Evolutionary conservation across 2,797 vertebrate genomes (phyloP).

Genomic region (Falco biarmicus): DNA sequence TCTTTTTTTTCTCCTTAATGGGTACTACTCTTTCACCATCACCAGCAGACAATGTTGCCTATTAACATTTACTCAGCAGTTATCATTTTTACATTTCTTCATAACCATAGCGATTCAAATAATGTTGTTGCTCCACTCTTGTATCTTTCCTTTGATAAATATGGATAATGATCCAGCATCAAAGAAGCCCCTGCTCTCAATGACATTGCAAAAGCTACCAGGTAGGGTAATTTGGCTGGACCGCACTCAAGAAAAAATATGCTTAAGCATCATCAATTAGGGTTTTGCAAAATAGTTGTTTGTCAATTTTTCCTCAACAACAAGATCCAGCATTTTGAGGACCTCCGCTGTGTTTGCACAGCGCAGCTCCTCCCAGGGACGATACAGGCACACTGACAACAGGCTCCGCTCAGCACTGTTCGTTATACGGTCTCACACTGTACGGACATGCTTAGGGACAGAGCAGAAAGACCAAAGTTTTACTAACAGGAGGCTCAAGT

Average conservation of each 20-base stretch:
- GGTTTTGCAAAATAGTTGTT: not conserved
- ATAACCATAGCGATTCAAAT: not conserved
- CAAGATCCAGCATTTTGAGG: not conserved
- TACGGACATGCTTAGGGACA: not conserved
- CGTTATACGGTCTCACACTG: fast-evolving
- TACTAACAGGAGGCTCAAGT: not conserved
- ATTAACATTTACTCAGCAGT: not conserved
- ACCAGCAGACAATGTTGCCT: not conserved
- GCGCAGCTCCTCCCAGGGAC: not conserved
- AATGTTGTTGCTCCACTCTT: not conserved
- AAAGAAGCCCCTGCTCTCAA: not conserved
- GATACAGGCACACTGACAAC: fast-evolving
- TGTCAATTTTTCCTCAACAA: not conserved
- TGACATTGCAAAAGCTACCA: not conserved
- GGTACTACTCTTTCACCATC: not conserved
- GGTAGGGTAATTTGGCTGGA: not conserved
- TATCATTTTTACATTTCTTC: not conserved
- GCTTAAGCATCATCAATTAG: not conserved
- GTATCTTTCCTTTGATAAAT: not conserved
- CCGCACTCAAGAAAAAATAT: fast-evolving
- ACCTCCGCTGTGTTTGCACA: not conserved
- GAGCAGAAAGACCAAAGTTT: not conserved
- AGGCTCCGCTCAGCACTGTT: not conserved
- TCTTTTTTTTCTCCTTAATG: not conserved
- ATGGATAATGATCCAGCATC: fast-evolving